A percentile compares a stretch with the other conserved stretches of the same genome.
phyloP scores from a whole-genome alignment of 1,140 invertebrate species.

The Yoshiicerus persimilis region DNA sequence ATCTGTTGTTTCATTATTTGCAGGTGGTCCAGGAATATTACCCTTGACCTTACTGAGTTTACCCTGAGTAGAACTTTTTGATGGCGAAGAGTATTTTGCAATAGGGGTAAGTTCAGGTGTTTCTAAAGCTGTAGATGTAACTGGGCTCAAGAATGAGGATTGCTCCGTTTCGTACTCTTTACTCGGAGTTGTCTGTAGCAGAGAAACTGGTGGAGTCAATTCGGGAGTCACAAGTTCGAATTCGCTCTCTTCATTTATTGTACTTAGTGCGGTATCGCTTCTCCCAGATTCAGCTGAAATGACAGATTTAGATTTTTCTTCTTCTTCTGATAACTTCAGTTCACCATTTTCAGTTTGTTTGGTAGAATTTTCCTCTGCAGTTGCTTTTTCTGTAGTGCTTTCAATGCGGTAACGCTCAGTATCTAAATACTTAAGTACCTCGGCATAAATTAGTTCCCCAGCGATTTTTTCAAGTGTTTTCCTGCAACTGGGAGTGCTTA shows the following conservation, averaged over 20 bases:
- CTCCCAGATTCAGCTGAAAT: background rate
- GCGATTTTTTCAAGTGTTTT: conserved; percentile 34
- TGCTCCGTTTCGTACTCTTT: background rate
- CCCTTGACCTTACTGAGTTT: background rate
- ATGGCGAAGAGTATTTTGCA: background rate
- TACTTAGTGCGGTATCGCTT: background rate
- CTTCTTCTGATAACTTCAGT: background rate
- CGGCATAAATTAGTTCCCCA: conserved; percentile 30
- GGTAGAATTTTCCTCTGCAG: background rate
- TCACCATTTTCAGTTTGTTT: background rate
- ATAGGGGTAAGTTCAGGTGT: background rate
- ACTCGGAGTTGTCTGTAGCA: background rate
- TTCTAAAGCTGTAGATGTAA: background rate
- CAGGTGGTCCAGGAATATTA: background rate
- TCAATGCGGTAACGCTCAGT: background rate
- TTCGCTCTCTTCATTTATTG: conserved; percentile 8
- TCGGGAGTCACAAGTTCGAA: conserved; percentile 8
- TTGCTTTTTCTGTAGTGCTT: background rate
- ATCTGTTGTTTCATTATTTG: background rate
- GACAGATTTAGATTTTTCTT: background rate
- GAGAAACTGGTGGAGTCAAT: conserved; percentile 15
- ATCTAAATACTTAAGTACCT: conserved; percentile 25
- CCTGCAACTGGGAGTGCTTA: background rate
- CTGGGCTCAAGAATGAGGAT: background rate
- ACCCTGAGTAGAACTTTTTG: background rate